Conservation (phyloP, 1,140 invertebrate species). For the Goniozus legneri region DNA sequence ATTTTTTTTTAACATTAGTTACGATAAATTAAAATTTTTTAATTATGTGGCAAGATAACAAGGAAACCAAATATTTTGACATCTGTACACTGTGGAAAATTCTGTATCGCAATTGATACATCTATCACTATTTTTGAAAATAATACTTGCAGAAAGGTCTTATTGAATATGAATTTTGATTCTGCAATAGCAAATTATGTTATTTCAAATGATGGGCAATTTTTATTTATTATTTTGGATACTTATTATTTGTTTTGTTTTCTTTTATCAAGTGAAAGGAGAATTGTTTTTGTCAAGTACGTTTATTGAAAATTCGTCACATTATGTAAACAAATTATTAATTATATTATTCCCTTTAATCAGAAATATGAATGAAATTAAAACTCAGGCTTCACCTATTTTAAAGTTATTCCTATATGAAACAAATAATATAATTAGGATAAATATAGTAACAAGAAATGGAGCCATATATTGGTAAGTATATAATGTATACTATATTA, state of each 20-base stretch:
- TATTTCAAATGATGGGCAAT: constrained; percentile 29
- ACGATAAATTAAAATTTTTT: constrained; percentile 4
- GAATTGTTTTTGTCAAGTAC: constrained; percentile 33
- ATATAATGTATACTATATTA: constrained; percentile 9
- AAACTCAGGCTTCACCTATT: constrained; percentile 6
- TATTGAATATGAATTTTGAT: constrained; percentile 33
- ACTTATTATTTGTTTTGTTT: constrained; percentile 33
- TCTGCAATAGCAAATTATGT: constrained; percentile 29
- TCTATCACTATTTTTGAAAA: constrained; percentile 43
- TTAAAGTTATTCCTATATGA: constrained; percentile 24
- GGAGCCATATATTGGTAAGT: constrained; percentile 31
- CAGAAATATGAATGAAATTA: neutral
- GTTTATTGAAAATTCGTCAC: neutral
- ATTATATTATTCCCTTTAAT: neutral
- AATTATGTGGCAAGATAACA: no score
- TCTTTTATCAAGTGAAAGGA: constrained; percentile 22
- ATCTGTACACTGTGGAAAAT: constrained; percentile 31
- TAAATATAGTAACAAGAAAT: constrained; percentile 18
- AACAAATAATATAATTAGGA: constrained; percentile 4
- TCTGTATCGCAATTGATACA: constrained; percentile 39
- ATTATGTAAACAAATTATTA: neutral
- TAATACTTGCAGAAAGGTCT: constrained; percentile 32
- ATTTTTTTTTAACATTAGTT: constrained; percentile 5
- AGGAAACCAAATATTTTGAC: constrained; percentile 26
- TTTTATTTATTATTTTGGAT: constrained; percentile 30